These are phyloP conservation scores for Eudasyphora cyanicolor DNA, from an alignment of 2,888 invertebrate genomes.

Conservation along the genomic window DNA sequence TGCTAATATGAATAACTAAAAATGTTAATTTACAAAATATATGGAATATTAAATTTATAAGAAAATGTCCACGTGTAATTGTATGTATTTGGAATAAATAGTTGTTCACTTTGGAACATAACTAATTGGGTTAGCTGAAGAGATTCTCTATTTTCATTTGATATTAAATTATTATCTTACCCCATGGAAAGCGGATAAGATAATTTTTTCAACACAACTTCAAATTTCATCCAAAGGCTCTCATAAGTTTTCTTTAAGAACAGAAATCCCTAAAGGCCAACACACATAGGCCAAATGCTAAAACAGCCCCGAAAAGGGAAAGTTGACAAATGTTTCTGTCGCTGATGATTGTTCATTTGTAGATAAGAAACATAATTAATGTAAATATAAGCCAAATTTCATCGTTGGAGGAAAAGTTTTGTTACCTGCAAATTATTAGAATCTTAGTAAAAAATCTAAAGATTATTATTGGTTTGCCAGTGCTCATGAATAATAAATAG, in stretches of 20 bases:
- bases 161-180: no score
- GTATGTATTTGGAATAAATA: no score
- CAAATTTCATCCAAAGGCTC: no score
- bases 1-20: no score
- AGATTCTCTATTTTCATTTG: no score
- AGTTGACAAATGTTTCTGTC: not conserved
- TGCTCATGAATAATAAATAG: not conserved
- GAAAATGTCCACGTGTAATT: no score
- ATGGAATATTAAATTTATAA: no score
- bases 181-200: no score
- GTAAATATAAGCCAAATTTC: constrained; percentile 28
- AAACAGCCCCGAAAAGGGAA: not conserved
- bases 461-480: constrained; percentile 14
- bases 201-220: no score
- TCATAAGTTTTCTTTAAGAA: not conserved
- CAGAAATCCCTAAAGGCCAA: not conserved
- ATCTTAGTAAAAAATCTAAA: constrained; percentile 1
- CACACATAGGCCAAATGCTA: not conserved
- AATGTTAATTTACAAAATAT: no score
- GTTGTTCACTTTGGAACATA: no score
- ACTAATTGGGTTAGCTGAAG: no score
- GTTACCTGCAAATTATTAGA: constrained; percentile 17
- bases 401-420: not conserved
- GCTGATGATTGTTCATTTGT: constrained; percentile 28
- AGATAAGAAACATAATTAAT: constrained; percentile 25